Base-by-base conservation (phyloP, 2,797 vertebrate species). In the Sebastes alutus region DNA sequence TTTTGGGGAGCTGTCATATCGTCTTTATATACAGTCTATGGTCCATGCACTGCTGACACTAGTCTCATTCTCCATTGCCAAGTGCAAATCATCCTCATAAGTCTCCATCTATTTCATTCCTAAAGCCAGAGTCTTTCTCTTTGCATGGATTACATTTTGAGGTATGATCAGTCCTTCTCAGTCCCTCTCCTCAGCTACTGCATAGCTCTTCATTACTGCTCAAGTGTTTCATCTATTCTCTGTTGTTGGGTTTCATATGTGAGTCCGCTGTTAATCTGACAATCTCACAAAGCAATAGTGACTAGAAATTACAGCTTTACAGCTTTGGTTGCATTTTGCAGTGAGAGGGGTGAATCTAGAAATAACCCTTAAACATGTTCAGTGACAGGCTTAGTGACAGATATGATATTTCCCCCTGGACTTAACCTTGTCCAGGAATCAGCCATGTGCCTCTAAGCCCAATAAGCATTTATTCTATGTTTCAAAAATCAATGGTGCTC, bases 401-500 rank as follows among this genome's bases (percentile, higher is more conserved):
- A 92, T 83, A 77, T 87, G 79, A 91, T 88, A 83, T 91, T 81
- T 88, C 83, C 83, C 80, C 62, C 69, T 77, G 78, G 86, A 78
- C 87, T 88, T 94, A 91, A 94, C 93, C 91, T 93, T 95, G 92
- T 87, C 85, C 88, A 91, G 87, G 78, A 92, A 88, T 84, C 87
- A 89, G 83, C 89, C 81, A 84, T 91, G 86, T 89, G 84, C 83
- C 82, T 91, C 83, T 81, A 86, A 87, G 88, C 78, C 90, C 87
- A 92, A 93, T 92, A 90, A 89, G 90, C 90, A 94, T 93, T 22
- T 91, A 91, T 93, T 92, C 89, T 85, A 49, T 87, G 87, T 92
- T 89, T 89, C 75, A 66, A 87, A 92, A 94, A 95, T 95, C 92
- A 93, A 95, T 95, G 90, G 67, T 23, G 85, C 87, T 90, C 81